Percentiles rank a stretch among this genome's conserved stretches.
Conservation (phyloP, 2,888 invertebrate genomes). For the Drosophila leonis region DNA sequence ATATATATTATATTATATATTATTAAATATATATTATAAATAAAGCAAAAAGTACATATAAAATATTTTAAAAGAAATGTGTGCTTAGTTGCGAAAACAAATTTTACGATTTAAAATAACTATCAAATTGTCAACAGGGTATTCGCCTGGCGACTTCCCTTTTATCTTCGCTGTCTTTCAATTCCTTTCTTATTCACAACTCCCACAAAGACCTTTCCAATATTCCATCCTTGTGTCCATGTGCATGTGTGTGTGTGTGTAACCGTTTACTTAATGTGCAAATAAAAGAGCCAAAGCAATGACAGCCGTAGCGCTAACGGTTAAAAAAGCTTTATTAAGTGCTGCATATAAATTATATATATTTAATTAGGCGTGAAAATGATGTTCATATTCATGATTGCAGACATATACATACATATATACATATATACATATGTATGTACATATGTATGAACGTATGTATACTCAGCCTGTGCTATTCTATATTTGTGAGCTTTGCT, state of each 20-base stretch:
- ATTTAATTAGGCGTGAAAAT: conserved; percentile 28
- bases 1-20: too few species aligned
- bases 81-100: neutral
- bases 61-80: neutral
- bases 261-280: conserved; percentile 46
- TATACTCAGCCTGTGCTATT: neutral
- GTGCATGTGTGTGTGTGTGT: conserved; percentile 20
- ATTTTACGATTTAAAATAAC: too few species aligned
- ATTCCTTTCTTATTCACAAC: conserved; percentile 26
- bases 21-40: too few species aligned
- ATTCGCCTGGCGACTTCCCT: neutral
- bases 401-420: neutral
- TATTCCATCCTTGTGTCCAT: conserved; percentile 15
- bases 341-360: conserved; percentile 27
- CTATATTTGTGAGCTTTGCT: conserved; percentile 21
- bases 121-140: neutral
- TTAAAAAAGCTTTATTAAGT: conserved; percentile 31
- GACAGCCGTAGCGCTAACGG: conserved; percentile 29
- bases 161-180: neutral
- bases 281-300: conserved; percentile 38
- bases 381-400: neutral
- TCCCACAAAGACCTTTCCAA: conserved; percentile 7
- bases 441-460: neutral
- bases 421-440: neutral
- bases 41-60: neutral